A percentile compares a stretch with the other conserved stretches of the same genome.
Evolutionary conservation across 2,888 invertebrate genomes (phyloP).

Genomic region (Machimus atricapillus): DNA sequence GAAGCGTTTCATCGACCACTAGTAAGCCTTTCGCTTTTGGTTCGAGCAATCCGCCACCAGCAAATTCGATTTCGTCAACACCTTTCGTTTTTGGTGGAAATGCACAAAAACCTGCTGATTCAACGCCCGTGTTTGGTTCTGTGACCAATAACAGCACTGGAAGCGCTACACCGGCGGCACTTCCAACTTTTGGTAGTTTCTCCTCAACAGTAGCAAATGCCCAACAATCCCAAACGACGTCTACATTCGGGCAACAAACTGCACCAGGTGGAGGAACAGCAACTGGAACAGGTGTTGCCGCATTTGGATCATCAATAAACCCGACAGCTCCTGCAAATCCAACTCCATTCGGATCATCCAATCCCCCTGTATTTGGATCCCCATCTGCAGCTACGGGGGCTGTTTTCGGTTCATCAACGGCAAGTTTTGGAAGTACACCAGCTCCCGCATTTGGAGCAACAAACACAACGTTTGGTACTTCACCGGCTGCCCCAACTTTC

Average conservation of each 20-base stretch:
- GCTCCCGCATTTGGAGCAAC: slow-evolving; percentile 48
- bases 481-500: slow-evolving; percentile 42
- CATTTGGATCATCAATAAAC: slow-evolving; percentile 33
- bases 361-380: slow-evolving; percentile 45
- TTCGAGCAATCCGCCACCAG: not conserved
- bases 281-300: not conserved
- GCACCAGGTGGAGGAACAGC: not conserved
- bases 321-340: not conserved
- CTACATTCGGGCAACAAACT: slow-evolving; percentile 49
- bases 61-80: not conserved
- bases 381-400: slow-evolving; percentile 21
- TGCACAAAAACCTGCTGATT: slow-evolving; percentile 19
- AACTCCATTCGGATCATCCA: slow-evolving; percentile 39
- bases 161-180: not conserved
- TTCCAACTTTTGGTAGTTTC: not conserved
- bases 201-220: not conserved
- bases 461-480: slow-evolving; percentile 47
- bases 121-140: slow-evolving; percentile 48
- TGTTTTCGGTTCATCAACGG: slow-evolving; percentile 39
- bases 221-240: slow-evolving; percentile 40
- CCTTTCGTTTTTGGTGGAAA: slow-evolving; percentile 13
- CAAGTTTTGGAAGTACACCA: slow-evolving; percentile 47
- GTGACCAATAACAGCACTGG: slow-evolving; percentile 40
- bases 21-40: slow-evolving; percentile 20
- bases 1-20: slow-evolving; percentile 41